phyloP scores from a whole-genome alignment of 2,888 invertebrate species.

The Priocnemis perturbator region DNA sequence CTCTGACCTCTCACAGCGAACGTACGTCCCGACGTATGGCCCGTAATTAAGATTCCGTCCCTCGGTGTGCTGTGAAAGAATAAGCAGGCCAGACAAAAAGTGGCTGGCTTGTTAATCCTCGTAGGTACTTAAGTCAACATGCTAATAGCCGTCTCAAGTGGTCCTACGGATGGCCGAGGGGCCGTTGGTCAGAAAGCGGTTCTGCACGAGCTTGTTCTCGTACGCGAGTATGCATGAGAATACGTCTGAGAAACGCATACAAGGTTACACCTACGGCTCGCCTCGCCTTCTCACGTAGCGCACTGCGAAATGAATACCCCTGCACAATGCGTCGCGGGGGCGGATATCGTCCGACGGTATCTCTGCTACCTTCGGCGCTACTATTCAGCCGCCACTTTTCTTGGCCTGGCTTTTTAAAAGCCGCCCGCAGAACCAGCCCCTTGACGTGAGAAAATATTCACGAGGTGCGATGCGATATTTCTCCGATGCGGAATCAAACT shows the following conservation, averaged over 20 bases:
- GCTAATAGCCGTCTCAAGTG: constrained; percentile 68
- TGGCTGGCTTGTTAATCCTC: constrained; percentile 65
- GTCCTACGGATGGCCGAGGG: constrained; percentile 56
- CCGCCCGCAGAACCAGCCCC: too few relatives aligned
- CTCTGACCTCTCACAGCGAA: too few relatives aligned
- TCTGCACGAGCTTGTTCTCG: constrained; percentile 23
- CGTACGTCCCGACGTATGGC: too few relatives aligned
- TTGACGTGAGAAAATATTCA: too few relatives aligned
- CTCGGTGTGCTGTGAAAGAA: constrained; percentile 36
- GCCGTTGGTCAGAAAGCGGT: constrained; percentile 38
- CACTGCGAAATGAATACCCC: too few relatives aligned
- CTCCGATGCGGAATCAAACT: too few relatives aligned
- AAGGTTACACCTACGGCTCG: background rate
- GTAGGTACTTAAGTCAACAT: constrained; percentile 66
- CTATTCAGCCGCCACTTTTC: too few relatives aligned
- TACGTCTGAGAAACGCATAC: constrained; percentile 10
- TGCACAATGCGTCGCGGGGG: too few relatives aligned
- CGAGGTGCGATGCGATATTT: too few relatives aligned
- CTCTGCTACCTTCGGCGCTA: too few relatives aligned
- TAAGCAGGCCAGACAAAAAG: constrained; percentile 46
- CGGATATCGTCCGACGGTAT: too few relatives aligned
- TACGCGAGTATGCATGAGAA: constrained; percentile 27
- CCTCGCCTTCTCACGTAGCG: background rate
- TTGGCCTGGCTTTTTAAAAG: too few relatives aligned
- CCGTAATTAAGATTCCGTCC: constrained; percentile 37